Evolutionary conservation across 2,888 invertebrate species (phyloP).

Genomic region (Troglohyphantes excavatus): DNA sequence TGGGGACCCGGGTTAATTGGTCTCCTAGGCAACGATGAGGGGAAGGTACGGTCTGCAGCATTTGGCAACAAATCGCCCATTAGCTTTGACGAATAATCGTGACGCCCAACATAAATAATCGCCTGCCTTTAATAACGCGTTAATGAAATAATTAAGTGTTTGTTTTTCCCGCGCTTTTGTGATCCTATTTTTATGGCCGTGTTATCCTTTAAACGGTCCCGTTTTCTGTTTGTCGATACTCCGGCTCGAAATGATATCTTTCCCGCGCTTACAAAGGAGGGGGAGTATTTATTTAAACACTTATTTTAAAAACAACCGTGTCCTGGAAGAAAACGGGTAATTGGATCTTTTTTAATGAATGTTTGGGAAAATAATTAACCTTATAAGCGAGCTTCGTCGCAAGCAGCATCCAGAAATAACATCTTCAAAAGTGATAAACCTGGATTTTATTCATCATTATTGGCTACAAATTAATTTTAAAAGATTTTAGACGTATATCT

Average conservation of each 20-base stretch:
- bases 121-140: constrained; percentile 60
- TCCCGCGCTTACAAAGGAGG: constrained; percentile 20
- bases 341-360: constrained; percentile 55
- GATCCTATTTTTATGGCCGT: constrained; percentile 62
- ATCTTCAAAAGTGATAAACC: constrained; percentile 1
- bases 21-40: constrained; percentile 70
- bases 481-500: background rate
- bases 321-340: constrained; percentile 51
- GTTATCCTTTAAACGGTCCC: constrained; percentile 46
- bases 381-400: constrained; percentile 17
- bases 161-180: constrained; percentile 58
- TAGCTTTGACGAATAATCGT: constrained; percentile 62
- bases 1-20: constrained; percentile 72
- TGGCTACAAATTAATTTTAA: constrained; percentile 53
- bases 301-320: constrained; percentile 22
- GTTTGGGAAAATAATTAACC: constrained; percentile 58
- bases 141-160: constrained; percentile 74
- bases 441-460: constrained; percentile 27
- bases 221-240: constrained; percentile 31
- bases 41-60: constrained; percentile 57
- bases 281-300: constrained; percentile 37
- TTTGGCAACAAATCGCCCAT: constrained; percentile 77
- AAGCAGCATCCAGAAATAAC: constrained; percentile 14
- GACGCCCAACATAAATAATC: constrained; percentile 75
- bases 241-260: background rate